A percentile compares a stretch with the other conserved stretches of the same genome.
Conservation (phyloP, 2,888 invertebrate genomes). For the Chrysotoxum bicinctum region DNA sequence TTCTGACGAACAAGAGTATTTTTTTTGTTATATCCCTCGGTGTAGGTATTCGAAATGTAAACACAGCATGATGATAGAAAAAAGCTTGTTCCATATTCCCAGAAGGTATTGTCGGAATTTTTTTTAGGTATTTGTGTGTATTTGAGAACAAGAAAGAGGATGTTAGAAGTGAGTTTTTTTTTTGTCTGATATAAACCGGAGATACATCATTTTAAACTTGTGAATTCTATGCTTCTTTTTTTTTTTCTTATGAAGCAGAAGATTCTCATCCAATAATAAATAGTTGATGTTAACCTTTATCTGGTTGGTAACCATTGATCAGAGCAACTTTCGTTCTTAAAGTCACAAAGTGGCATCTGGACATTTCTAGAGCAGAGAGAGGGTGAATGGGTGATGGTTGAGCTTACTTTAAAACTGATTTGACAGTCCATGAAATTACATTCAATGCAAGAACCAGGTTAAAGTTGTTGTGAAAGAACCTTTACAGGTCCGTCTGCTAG, state of each 20-base stretch:
- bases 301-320: slow-evolving; percentile 2
- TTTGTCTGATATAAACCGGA: neutral
- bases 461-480: neutral
- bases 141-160: slow-evolving; percentile 5
- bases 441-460: neutral
- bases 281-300: slow-evolving; percentile 34
- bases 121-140: neutral
- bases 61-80: slow-evolving; percentile 8
- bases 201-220: slow-evolving; percentile 17
- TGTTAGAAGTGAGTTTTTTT: slow-evolving; percentile 9
- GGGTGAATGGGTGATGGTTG: neutral
- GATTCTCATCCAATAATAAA: slow-evolving; percentile 28
- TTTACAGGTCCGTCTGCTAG: neutral
- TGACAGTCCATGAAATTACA: slow-evolving; percentile 24
- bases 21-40: slow-evolving; percentile 23
- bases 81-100: slow-evolving; percentile 24
- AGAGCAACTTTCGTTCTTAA: neutral
- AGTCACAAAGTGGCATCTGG: slow-evolving; percentile 3
- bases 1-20: slow-evolving; percentile 12
- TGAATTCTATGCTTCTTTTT: neutral
- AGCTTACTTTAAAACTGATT: neutral
- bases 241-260: neutral
- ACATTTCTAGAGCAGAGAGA: neutral
- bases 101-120: neutral
- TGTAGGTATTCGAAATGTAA: slow-evolving; percentile 37